Evolutionary conservation across 1,140 invertebrate genomes (phyloP).

Genomic region (Centruroides vittatus): DNA sequence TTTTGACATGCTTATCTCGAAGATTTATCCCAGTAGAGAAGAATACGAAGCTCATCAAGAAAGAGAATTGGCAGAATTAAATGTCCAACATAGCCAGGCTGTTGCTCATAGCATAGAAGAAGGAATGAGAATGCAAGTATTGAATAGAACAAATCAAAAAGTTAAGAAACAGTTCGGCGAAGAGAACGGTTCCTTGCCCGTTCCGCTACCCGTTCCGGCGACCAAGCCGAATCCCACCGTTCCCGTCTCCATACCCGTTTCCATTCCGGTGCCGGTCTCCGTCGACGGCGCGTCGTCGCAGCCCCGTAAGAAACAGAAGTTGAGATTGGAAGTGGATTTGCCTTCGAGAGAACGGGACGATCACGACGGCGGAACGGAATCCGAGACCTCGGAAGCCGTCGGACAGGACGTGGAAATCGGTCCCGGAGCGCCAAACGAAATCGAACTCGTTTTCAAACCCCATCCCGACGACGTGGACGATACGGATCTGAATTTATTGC

Average conservation of each 20-base stretch:
- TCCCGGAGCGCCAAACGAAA: constrained; percentile 44
- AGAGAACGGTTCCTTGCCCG: constrained; percentile 1
- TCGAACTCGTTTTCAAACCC: constrained; percentile 89
- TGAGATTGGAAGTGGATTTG: constrained; percentile 16
- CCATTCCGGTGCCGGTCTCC: too few relatives aligned
- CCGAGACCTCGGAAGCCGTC: constrained; percentile 8
- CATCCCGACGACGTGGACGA: constrained; percentile 60
- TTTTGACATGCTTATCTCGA: constrained; percentile 93
- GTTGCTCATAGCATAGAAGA: constrained; percentile 89
- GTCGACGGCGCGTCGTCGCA: background rate
- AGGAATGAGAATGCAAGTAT: constrained; percentile 82
- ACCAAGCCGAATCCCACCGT: background rate
- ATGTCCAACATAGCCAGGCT: constrained; percentile 83
- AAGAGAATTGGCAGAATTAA: constrained; percentile 81
- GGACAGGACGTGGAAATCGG: constrained; percentile 25
- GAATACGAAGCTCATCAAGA: constrained; percentile 96
- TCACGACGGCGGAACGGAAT: constrained; percentile 14
- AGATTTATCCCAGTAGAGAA: constrained; percentile 94
- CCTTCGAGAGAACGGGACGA: constrained; percentile 10
- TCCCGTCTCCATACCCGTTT: too few relatives aligned
- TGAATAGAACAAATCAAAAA: constrained; percentile 61
- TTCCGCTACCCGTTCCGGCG: background rate
- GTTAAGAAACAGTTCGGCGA: constrained; percentile 40
- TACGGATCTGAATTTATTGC: background rate
- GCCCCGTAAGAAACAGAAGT: constrained; percentile 14